A percentile compares a stretch with the other conserved stretches of the same genome.
Conservation (phyloP, 2,797 vertebrate species). For the Rhabdomys pumilio region DNA sequence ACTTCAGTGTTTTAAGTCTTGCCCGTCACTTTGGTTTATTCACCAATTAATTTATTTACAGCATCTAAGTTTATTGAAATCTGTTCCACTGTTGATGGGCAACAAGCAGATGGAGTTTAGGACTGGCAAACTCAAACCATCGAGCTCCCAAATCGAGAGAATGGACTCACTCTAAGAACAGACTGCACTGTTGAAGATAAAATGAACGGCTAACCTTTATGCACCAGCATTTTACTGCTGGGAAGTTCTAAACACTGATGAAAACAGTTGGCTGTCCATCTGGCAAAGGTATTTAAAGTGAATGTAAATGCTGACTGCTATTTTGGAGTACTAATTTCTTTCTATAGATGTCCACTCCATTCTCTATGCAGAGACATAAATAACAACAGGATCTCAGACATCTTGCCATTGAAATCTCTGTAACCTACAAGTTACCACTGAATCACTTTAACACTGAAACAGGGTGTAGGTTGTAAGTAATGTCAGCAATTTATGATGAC, state of each 20-base stretch:
- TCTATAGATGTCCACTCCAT: slow-evolving; percentile 56
- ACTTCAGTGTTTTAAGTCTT: slow-evolving; percentile 19
- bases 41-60: slow-evolving; percentile 76
- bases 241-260: slow-evolving; percentile 63
- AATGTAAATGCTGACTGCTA: slow-evolving; percentile 66
- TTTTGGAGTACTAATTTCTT: slow-evolving; percentile 70
- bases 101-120: slow-evolving; percentile 80
- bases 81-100: slow-evolving; percentile 77
- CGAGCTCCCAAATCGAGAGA: slow-evolving; percentile 67
- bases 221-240: slow-evolving; percentile 72
- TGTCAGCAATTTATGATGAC: slow-evolving; percentile 62
- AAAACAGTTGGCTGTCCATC: slow-evolving; percentile 77
- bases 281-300: slow-evolving; percentile 79
- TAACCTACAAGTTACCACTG: slow-evolving; percentile 20
- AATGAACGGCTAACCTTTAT: slow-evolving; percentile 78
- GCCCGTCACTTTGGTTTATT: slow-evolving; percentile 59
- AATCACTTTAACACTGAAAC: slow-evolving; percentile 66
- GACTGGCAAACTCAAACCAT: slow-evolving; percentile 75
- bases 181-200: slow-evolving; percentile 77
- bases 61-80: slow-evolving; percentile 76
- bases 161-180: slow-evolving; percentile 65
- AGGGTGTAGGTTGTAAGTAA: slow-evolving; percentile 46
- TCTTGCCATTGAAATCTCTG: slow-evolving; percentile 37
- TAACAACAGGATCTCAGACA: slow-evolving; percentile 21
- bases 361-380: slow-evolving; percentile 32